A percentile compares a stretch with the other conserved stretches of the same genome.
Conservation (phyloP, 2,113 vertebrate genomes). For the Uria lomvia region DNA sequence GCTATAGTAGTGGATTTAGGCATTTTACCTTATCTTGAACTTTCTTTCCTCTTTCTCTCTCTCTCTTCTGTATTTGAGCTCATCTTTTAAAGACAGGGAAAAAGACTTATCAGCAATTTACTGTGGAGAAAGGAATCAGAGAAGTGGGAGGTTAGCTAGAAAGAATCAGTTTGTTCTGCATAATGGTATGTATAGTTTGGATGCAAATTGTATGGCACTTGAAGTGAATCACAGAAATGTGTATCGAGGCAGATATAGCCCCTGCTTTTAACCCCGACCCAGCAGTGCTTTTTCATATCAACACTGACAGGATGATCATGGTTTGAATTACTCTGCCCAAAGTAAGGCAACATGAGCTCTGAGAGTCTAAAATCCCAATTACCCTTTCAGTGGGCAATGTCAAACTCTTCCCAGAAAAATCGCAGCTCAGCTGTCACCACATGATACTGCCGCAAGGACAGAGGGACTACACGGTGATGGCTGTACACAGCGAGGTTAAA, state of each 20-base stretch:
- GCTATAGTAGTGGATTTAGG: neutral
- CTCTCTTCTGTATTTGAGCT: neutral
- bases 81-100: neutral
- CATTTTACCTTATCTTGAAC: neutral
- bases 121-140: neutral
- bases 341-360: neutral
- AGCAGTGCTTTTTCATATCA: neutral
- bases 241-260: neutral
- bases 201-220: neutral
- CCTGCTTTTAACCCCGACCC: neutral
- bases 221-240: conserved; percentile 15
- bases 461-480: neutral
- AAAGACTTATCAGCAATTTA: neutral
- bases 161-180: conserved; percentile 28
- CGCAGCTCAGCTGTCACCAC: neutral
- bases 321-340: neutral
- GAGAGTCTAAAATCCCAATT: neutral
- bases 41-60: neutral
- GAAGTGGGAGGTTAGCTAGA: neutral
- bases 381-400: neutral
- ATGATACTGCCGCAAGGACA: neutral
- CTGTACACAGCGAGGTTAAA: neutral
- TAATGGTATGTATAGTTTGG: neutral
- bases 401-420: neutral
- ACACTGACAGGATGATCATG: neutral